Conservation (phyloP, 2,888 invertebrate species). For the Athalia circularis region DNA sequence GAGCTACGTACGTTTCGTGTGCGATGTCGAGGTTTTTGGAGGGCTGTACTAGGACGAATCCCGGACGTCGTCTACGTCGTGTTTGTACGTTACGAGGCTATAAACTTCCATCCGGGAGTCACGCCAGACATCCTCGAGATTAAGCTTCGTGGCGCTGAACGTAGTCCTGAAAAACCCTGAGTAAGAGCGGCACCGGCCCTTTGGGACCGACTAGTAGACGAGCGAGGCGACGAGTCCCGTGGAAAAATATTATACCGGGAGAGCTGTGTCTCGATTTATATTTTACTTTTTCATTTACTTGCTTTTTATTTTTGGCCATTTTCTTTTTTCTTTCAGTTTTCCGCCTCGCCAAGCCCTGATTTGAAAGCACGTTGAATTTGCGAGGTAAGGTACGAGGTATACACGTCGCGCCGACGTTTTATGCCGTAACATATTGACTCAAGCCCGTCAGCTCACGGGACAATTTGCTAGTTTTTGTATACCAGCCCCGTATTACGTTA, state of each 20-base stretch:
- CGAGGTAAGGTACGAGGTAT: no score
- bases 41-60: background rate
- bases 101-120: slow-evolving; percentile 66
- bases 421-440: slow-evolving; percentile 24
- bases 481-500: slow-evolving; percentile 12
- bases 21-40: slow-evolving; percentile 11
- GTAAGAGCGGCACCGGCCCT: slow-evolving; percentile 4
- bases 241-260: background rate
- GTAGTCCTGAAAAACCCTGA: slow-evolving; percentile 13
- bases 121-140: slow-evolving; percentile 68
- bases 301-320: no score
- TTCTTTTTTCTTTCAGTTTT: no score
- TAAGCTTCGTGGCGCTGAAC: slow-evolving; percentile 54
- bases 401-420: background rate
- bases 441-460: slow-evolving; percentile 31
- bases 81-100: slow-evolving; percentile 64
- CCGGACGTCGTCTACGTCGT: slow-evolving; percentile 42
- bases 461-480: slow-evolving; percentile 23
- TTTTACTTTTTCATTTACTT: no score
- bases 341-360: no score
- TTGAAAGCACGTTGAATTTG: no score
- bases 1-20: background rate
- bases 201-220: slow-evolving; percentile 23
- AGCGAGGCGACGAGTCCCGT: background rate
- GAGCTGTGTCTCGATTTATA: no score